Conservation (phyloP, 2,888 invertebrate species). For the Abrostola tripartita region DNA sequence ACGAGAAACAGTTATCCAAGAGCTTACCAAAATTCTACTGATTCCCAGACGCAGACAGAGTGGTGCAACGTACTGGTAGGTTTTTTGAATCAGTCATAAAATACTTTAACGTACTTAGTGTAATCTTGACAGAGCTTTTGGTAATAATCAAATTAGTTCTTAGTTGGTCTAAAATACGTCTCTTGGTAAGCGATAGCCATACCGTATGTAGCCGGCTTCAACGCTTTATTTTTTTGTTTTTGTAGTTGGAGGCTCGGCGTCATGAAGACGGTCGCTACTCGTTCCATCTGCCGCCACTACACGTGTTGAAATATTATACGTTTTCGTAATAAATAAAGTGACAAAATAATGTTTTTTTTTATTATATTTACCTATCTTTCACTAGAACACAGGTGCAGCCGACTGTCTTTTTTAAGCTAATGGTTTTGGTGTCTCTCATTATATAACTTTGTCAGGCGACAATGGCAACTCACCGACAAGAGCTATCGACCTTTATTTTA, state of each 20-base stretch:
- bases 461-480: too few species aligned
- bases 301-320: conserved; percentile 62
- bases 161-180: too few species aligned
- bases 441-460: too few species aligned
- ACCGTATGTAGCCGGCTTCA: too few species aligned
- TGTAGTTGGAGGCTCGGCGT: conserved; percentile 75
- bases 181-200: too few species aligned
- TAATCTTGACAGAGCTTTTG: too few species aligned
- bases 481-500: too few species aligned
- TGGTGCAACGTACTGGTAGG: conserved; percentile 75
- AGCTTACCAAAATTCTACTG: conserved; percentile 18
- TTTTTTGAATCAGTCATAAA: not conserved
- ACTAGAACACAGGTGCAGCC: too few species aligned
- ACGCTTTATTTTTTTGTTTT: conserved; percentile 35
- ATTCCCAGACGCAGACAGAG: conserved; percentile 70
- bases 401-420: too few species aligned
- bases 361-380: too few species aligned
- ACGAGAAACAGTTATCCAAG: conserved; percentile 2
- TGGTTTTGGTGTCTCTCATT: too few species aligned
- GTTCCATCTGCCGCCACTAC: conserved; percentile 75
- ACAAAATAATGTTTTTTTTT: conserved; percentile 12
- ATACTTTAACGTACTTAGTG: not conserved
- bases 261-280: conserved; percentile 72
- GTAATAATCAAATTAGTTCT: too few species aligned
- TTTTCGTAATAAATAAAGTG: conserved; percentile 40